Evolutionary conservation across 2,888 invertebrate species (phyloP).

Genomic region (Lycophotia porphyrea): DNA sequence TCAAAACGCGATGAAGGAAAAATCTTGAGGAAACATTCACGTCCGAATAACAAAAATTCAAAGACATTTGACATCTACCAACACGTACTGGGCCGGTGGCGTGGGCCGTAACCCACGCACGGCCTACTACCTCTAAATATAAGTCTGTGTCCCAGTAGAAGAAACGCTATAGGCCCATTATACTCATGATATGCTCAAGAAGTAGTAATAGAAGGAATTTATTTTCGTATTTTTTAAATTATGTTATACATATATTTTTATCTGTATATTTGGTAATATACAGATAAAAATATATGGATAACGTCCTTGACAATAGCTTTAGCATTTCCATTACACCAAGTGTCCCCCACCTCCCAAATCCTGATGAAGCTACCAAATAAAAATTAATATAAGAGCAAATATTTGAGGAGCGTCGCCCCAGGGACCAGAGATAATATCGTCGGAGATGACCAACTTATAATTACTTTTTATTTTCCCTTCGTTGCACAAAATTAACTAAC

Average conservation of each 20-base stretch:
- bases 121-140: background rate
- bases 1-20: background rate
- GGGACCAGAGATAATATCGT: constrained; percentile 74
- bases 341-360: constrained; percentile 29
- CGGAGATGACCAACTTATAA: constrained; percentile 80
- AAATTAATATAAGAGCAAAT: constrained; percentile 71
- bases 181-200: background rate
- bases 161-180: background rate
- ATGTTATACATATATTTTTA: too few species aligned
- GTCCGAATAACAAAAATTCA: background rate
- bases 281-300: background rate
- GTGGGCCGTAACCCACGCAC: background rate
- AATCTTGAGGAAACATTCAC: background rate
- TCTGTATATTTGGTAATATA: too few species aligned
- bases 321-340: constrained; percentile 26
- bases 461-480: constrained; percentile 80
- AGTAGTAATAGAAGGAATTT: background rate
- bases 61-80: background rate
- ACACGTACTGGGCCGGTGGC: background rate
- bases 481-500: constrained; percentile 71
- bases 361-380: constrained; percentile 63
- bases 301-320: constrained; percentile 12
- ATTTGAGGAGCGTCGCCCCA: constrained; percentile 70
- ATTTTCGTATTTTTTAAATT: background rate
- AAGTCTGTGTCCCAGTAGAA: background rate